Conservation (phyloP, 2,888 invertebrate species). For the Agrotis segetum region DNA sequence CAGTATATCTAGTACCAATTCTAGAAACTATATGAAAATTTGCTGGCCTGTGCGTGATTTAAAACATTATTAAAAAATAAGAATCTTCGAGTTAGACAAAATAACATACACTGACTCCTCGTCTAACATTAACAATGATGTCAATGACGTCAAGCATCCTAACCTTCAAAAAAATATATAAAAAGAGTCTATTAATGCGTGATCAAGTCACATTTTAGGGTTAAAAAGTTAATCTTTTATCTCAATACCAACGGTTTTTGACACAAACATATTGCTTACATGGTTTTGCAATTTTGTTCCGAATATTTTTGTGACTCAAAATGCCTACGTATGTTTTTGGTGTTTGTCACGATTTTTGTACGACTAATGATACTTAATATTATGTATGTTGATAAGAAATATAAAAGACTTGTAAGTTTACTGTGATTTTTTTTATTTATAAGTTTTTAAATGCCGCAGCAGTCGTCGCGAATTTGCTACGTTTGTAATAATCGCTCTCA, state of each 20-base stretch:
- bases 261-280: conserved; percentile 79
- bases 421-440: background rate
- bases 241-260: conserved; percentile 62
- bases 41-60: too few relatives aligned
- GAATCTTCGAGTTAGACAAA: too few relatives aligned
- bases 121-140: conserved; percentile 48
- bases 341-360: conserved; percentile 46
- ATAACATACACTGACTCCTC: conserved; percentile 11
- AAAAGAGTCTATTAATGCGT: conserved; percentile 50
- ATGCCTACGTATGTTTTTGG: conserved; percentile 45
- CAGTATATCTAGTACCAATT: too few relatives aligned
- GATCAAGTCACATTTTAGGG: conserved; percentile 64
- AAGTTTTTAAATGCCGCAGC: background rate
- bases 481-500: background rate
- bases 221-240: conserved; percentile 67
- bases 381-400: conserved; percentile 8
- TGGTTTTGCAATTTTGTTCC: conserved; percentile 77
- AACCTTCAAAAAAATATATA: conserved; percentile 32
- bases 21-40: too few relatives aligned
- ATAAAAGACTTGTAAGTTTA: background rate
- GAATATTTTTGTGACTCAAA: conserved; percentile 61
- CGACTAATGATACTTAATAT: conserved; percentile 36
- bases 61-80: too few relatives aligned
- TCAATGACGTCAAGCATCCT: conserved; percentile 53
- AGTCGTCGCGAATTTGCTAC: background rate